Evolutionary conservation across 2,113 vertebrate species (phyloP).

Genomic region (Seriola aureovittata): DNA sequence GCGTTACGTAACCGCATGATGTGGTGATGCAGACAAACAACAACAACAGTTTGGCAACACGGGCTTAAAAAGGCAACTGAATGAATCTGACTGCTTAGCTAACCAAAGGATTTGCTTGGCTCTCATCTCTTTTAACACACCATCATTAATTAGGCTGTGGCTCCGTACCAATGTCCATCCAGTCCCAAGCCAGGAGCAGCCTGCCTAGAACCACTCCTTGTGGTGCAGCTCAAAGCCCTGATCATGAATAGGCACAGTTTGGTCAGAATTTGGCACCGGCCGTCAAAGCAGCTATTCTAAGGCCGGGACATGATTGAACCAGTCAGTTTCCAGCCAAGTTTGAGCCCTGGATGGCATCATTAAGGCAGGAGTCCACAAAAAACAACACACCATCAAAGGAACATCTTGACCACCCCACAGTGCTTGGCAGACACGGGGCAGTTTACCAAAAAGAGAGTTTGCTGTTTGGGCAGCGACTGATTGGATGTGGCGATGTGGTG

Average conservation of each 20-base stretch:
- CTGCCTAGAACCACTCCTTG: slow-evolving; percentile 63
- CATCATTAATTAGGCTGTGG: slow-evolving; percentile 80
- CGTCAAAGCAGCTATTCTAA: slow-evolving; percentile 72
- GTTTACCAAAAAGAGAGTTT: slow-evolving; percentile 70
- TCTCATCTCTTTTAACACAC: slow-evolving; percentile 72
- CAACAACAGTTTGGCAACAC: slow-evolving; percentile 53
- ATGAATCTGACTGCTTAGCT: slow-evolving; percentile 57
- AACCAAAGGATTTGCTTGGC: slow-evolving; percentile 69
- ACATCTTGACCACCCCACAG: slow-evolving; percentile 74
- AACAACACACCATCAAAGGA: slow-evolving; percentile 72
- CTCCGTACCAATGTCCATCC: slow-evolving; percentile 50
- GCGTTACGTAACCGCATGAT: slow-evolving; percentile 63
- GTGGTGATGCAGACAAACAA: slow-evolving; percentile 48
- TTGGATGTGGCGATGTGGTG: slow-evolving; percentile 58
- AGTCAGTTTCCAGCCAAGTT: slow-evolving; percentile 49
- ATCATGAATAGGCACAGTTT: slow-evolving; percentile 75
- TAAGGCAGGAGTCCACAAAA: slow-evolving; percentile 58
- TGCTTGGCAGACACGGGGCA: slow-evolving; percentile 55
- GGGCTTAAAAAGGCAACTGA: slow-evolving; percentile 64
- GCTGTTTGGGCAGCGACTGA: slow-evolving; percentile 62
- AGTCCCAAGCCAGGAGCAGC: slow-evolving; percentile 48
- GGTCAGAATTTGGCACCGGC: slow-evolving; percentile 72
- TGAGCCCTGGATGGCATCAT: slow-evolving; percentile 64
- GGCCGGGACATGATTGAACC: slow-evolving; percentile 59
- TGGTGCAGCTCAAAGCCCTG: slow-evolving; percentile 41